Percentiles rank a stretch among this genome's conserved stretches.
phyloP scores from a whole-genome alignment of 2,888 invertebrate genomes.

The Cantharis lateralis region DNA sequence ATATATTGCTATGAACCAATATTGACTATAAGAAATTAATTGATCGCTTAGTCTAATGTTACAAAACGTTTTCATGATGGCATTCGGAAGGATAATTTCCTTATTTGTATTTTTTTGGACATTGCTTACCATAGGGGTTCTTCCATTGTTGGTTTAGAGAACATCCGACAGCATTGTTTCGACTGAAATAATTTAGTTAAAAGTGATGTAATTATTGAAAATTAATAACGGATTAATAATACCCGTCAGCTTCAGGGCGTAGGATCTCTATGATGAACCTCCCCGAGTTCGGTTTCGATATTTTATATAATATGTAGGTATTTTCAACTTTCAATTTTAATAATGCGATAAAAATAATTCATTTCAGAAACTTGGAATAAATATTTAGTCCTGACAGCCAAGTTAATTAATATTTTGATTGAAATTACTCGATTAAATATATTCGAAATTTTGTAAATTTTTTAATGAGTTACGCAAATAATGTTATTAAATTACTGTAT shows the following conservation, averaged over 20 bases:
- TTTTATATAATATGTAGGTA: not conserved
- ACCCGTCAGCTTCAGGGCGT: not conserved
- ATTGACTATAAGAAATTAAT: not conserved
- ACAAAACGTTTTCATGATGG: not conserved
- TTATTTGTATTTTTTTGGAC: not conserved
- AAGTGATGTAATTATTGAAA: not conserved
- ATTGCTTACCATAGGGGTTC: not conserved
- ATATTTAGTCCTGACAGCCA: not conserved
- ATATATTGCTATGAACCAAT: conserved; percentile 7
- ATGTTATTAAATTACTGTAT: not conserved
- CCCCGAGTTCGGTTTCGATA: not conserved
- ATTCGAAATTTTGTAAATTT: not conserved
- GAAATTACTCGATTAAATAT: not conserved
- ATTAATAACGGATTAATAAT: not conserved
- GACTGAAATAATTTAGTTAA: not conserved
- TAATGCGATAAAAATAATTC: not conserved
- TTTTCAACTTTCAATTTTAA: not conserved
- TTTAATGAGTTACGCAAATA: not conserved
- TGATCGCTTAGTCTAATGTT: not conserved
- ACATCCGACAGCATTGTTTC: not conserved
- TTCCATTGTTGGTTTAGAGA: not conserved
- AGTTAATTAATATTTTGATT: not conserved
- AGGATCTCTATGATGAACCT: not conserved
- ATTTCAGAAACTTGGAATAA: not conserved
- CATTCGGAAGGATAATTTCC: not conserved